Base-by-base conservation (phyloP, 1,140 invertebrate genomes). In the Drosophila eugracilis region DNA sequence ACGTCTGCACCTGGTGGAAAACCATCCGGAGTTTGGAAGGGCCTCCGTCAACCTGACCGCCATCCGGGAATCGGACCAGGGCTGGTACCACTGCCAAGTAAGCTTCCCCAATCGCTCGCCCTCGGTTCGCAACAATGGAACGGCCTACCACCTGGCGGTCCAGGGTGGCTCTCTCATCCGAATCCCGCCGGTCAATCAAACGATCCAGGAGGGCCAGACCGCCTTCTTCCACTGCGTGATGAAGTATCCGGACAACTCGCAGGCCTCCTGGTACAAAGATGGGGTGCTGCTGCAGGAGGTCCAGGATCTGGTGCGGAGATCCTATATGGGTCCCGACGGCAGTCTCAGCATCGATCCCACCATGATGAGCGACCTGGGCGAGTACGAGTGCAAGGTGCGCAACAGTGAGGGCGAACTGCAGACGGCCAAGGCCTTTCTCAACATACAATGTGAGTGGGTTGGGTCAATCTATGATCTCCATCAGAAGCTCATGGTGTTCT, bases 51-150 rank as follows among this genome's bases (percentile, higher is more conserved):
- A 98, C 92, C 92, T 98, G 48, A 97, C 96, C n/a, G 94, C 95
- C 44, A 97, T 98, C 72, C 93, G 96, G 58, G 96, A 98, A 90
- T 94, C 95, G 32, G 97, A 98, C 92, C 95, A 96, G 75, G 97
- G 97, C 49, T 97, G 96, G 95, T 99, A 97, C 92, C 96, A 97
- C 92, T 99, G 97, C 91, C 94, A 94, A 81, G 95, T 98, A 10
- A 94, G 95, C 71, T 98, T 98, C 91, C 96, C 97, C 24, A 97
- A 98, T 91, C 94, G 97, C 62, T 95, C 96, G 28, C 97, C 97
- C 4, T 95, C 93, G 74, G 94, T 94, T 3, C 93, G 95, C 32
- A 96, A 96, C 81, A 98, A 98, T 92, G 97, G 97, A 12, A 98
- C 97, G 7, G 97, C 96, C 95, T 96, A 96, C 77, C 95, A 96